phyloP scores from a whole-genome alignment of 2,113 vertebrate genomes.

The Atrichornis clamosus region DNA sequence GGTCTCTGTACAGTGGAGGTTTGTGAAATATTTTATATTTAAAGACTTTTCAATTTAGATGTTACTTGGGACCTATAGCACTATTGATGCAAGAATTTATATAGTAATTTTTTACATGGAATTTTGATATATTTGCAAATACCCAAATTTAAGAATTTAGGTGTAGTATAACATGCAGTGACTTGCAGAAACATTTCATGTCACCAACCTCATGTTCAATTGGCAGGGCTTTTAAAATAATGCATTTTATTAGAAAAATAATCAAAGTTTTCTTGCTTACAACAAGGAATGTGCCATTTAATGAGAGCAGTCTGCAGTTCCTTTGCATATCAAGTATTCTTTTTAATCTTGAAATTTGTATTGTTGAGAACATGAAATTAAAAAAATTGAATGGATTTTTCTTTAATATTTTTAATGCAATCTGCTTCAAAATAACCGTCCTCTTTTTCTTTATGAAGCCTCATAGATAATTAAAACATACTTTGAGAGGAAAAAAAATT shows the following conservation, averaged over 20 bases:
- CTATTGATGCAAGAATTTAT: background rate
- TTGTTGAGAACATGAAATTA: background rate
- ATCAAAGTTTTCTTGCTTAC: background rate
- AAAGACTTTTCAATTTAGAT: background rate
- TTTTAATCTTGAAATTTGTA: background rate
- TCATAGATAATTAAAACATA: slow-evolving; percentile 23
- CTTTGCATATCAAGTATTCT: background rate
- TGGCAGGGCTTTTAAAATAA: background rate
- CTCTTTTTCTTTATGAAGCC: background rate
- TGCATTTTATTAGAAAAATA: background rate
- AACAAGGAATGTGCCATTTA: background rate
- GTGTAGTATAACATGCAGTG: background rate
- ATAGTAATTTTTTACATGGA: background rate
- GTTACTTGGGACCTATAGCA: background rate
- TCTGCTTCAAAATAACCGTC: background rate
- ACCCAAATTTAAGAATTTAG: background rate
- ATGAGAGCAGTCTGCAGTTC: background rate
- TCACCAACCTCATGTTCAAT: background rate
- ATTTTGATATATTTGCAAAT: background rate
- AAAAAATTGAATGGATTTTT: background rate
- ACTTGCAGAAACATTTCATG: background rate
- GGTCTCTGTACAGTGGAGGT: background rate
- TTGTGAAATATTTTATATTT: background rate
- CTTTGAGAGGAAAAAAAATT: background rate
- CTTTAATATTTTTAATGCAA: background rate